Evolutionary conservation across 2,113 vertebrate species (phyloP).

Genomic region (Myanophis thanlyinensis): DNA sequence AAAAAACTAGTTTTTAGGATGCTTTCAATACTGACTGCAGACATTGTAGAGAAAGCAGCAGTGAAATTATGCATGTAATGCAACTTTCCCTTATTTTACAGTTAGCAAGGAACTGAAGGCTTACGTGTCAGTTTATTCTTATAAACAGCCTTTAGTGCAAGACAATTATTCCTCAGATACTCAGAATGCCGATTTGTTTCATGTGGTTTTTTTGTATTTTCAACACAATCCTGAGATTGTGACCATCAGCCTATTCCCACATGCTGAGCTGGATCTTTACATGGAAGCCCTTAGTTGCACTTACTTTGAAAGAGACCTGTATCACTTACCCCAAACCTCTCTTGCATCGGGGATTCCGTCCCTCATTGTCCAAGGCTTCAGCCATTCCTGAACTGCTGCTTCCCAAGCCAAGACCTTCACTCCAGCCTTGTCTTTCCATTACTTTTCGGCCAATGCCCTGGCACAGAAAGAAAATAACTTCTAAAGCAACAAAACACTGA

Average conservation of each 20-base stretch:
- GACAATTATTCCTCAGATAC: background rate
- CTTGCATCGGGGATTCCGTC: constrained; percentile 91
- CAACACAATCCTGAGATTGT: background rate
- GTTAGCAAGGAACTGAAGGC: background rate
- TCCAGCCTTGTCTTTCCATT: constrained; percentile 96
- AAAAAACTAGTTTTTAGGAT: background rate
- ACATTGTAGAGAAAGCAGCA: background rate
- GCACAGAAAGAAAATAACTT: background rate
- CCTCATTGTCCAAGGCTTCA: constrained; percentile 87
- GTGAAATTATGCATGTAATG: background rate
- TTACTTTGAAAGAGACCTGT: background rate
- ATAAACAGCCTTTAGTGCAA: background rate
- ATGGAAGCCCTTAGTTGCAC: background rate
- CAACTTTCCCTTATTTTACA: background rate
- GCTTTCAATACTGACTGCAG: background rate
- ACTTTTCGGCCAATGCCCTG: constrained; percentile 92
- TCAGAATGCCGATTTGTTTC: background rate
- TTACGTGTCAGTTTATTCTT: background rate
- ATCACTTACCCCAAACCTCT: constrained; percentile 90
- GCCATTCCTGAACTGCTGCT: constrained; percentile 80
- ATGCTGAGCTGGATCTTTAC: background rate
- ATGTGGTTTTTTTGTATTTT: background rate
- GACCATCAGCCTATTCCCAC: background rate
- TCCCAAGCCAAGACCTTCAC: constrained; percentile 87
- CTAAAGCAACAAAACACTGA: background rate